A percentile compares a stretch with the other conserved stretches of the same genome.
Evolutionary conservation across 2,888 invertebrate species (phyloP).

Genomic region (Lycaena phlaeas): DNA sequence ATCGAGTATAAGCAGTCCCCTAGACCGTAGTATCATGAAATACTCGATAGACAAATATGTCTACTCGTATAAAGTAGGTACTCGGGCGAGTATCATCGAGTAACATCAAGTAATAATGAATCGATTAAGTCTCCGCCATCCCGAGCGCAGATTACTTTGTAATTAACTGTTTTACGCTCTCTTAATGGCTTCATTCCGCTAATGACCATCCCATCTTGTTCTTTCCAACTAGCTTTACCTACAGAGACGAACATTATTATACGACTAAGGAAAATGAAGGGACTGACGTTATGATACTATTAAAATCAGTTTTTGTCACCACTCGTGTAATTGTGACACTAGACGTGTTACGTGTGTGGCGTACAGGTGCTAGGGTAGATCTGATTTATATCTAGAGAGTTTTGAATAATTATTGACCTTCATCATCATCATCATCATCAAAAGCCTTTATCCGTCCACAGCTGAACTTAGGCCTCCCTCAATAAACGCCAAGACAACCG

Average conservation of each 20-base stretch:
- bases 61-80: too few species aligned
- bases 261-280: neutral
- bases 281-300: neutral
- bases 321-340: too few species aligned
- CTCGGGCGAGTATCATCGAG: too few species aligned
- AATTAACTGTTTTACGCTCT: constrained; percentile 69
- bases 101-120: neutral
- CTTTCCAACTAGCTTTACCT: constrained; percentile 24
- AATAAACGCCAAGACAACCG: too few species aligned
- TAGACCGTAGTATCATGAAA: too few species aligned
- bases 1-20: too few species aligned
- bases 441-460: too few species aligned
- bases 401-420: too few species aligned
- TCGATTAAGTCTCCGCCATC: constrained; percentile 24
- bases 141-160: constrained; percentile 41
- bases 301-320: neutral
- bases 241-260: neutral
- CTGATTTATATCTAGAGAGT: too few species aligned
- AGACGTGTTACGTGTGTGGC: constrained; percentile 2
- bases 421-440: too few species aligned
- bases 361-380: neutral
- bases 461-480: too few species aligned
- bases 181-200: constrained; percentile 64
- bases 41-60: too few species aligned
- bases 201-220: constrained; percentile 54